phyloP scores from a whole-genome alignment of 2,113 vertebrate species.

The Equus quagga region DNA sequence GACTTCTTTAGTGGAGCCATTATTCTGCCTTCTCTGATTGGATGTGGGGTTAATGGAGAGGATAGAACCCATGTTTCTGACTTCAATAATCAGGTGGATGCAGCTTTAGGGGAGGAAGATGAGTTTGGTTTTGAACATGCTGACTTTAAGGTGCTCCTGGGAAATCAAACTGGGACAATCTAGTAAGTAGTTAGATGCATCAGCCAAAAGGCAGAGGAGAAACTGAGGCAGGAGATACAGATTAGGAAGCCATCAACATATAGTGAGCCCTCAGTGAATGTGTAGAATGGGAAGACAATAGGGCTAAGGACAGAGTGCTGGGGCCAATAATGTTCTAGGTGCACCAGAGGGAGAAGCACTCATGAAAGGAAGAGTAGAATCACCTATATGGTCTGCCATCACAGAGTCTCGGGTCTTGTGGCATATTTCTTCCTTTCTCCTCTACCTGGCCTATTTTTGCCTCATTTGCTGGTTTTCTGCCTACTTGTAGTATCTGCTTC shows the following conservation, averaged over 20 bases:
- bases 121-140: conserved; percentile 12
- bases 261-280: not conserved
- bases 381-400: not conserved
- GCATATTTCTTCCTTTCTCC: not conserved
- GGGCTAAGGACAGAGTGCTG: not conserved
- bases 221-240: not conserved
- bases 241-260: not conserved
- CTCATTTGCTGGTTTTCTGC: not conserved
- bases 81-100: not conserved
- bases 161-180: not conserved
- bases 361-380: not conserved
- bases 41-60: not conserved
- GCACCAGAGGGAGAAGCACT: not conserved
- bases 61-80: conserved; percentile 8
- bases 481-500: not conserved
- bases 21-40: not conserved
- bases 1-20: not conserved
- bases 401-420: not conserved
- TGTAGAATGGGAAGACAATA: not conserved
- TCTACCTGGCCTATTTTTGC: not conserved
- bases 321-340: not conserved
- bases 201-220: not conserved
- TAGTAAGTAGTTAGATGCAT: not conserved
- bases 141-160: not conserved
- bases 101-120: not conserved